phyloP scores from a whole-genome alignment of 2,113 vertebrate species.

The Brachionichthys hirsutus region DNA sequence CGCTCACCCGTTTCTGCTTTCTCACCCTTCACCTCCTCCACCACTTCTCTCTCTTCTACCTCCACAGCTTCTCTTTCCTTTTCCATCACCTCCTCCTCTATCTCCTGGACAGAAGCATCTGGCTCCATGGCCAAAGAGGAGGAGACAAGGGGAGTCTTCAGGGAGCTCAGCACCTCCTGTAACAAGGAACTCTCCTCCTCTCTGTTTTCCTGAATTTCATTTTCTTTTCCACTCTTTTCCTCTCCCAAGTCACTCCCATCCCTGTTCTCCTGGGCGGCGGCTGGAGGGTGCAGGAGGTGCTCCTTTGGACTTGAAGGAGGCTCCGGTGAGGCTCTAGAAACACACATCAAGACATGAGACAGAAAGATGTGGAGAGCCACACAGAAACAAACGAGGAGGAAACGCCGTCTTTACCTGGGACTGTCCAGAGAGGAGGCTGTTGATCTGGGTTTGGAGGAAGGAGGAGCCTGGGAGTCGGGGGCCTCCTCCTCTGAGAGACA shows the following conservation, averaged over 20 bases:
- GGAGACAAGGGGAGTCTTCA: constrained; percentile 66
- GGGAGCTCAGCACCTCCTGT: constrained; percentile 76
- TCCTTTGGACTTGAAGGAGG: constrained; percentile 48
- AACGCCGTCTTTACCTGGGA: constrained; percentile 42
- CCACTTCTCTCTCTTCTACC: background rate
- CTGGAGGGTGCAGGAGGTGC: constrained; percentile 38
- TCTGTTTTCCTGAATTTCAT: background rate
- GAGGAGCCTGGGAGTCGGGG: constrained; percentile 16
- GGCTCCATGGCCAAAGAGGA: constrained; percentile 39
- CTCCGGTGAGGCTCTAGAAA: constrained; percentile 50
- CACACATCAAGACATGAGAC: constrained; percentile 16
- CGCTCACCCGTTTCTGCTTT: too few relatives aligned
- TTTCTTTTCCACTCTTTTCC: constrained; percentile 17
- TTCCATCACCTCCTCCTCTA: constrained; percentile 26
- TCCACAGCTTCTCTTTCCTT: constrained; percentile 11
- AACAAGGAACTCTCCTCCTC: constrained; percentile 69
- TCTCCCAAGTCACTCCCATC: constrained; percentile 7
- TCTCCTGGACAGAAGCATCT: constrained; percentile 36
- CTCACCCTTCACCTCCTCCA: too few relatives aligned
- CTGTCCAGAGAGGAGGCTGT: constrained; percentile 45
- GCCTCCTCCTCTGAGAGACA: constrained; percentile 38
- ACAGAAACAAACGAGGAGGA: constrained; percentile 16
- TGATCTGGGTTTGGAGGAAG: constrained; percentile 38
- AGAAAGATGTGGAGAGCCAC: background rate
- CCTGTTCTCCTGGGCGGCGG: constrained; percentile 1